Base-by-base conservation (phyloP, 2,797 vertebrate species). In the Siniperca obscura region DNA sequence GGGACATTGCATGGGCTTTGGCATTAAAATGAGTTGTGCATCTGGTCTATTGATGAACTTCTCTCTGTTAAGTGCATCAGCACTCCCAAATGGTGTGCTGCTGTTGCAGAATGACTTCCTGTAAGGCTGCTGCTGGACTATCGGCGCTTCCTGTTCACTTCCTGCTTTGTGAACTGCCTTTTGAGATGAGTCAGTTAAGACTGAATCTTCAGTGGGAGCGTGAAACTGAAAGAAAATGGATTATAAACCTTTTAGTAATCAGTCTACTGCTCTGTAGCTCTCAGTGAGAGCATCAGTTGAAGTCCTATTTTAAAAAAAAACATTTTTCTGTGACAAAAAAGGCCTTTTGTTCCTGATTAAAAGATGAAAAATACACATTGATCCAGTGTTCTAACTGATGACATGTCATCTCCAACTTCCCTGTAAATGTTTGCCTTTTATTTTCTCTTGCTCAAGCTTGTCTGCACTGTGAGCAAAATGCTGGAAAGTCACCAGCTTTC, bases 91-190 rank as follows among this genome's bases (percentile, higher is more conserved):
- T 68, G 80, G 66, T 55, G 75, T 84, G 90, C 93, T 89, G 89
- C 85, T 87, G 80, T 91, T 92, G 88, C 93, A 91, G 85, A 92
- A 94, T 90, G 83, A 96, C 93, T 96, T 96, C 95, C 95, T 89
- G 89, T 86, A 38, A 82, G 86, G 80, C 88, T 74, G 88, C 82
- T 34, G 38, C 74, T 77, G 81, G 70, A 79, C 67, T 64, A 80
- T 76, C 75, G 74, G 70, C 87, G 83, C 89, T 91, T 94, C 92
- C 91, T 89, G 83, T 87, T 91, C 67, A 83, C 88, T 94, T 95
- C 92, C 93, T 92, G 89, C 88, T 87, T 80, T 44, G 65, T 76
- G 74, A 87, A 72, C 61, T 7, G 74, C 5, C 66, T 13, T 64
- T 42, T 69, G 82, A 80, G 79, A 65, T 5, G 22, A 70, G 66